Percentiles rank a stretch among this genome's conserved stretches.
phyloP scores from a whole-genome alignment of 2,113 vertebrate species.

The Calypte anna region DNA sequence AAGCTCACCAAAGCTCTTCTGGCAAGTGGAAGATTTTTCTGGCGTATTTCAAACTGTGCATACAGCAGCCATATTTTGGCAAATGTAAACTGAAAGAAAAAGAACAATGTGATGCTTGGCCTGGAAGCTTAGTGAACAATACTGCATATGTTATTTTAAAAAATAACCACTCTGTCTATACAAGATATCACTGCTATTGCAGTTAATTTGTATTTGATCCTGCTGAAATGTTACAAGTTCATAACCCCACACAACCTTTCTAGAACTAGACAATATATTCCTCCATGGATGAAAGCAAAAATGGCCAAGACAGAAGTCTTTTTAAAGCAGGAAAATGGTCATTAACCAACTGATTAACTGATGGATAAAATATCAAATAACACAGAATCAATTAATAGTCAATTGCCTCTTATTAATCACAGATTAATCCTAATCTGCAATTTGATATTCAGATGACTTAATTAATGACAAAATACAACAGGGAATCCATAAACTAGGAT shows the following conservation, averaged over 20 bases:
- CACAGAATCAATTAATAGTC: background rate
- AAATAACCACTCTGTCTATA: background rate
- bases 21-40: constrained; percentile 92
- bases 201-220: background rate
- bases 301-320: background rate
- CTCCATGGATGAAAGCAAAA: background rate
- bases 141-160: background rate
- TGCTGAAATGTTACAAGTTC: background rate
- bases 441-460: background rate
- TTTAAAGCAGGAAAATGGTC: background rate
- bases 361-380: background rate
- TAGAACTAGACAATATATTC: rapidly evolving
- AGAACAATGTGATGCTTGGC: background rate
- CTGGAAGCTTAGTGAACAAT: background rate
- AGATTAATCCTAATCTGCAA: background rate
- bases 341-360: background rate
- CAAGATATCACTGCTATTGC: background rate
- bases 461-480: background rate
- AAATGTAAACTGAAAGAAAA: constrained; percentile 90
- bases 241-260: background rate
- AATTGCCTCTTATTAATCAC: background rate
- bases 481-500: background rate
- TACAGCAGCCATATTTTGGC: constrained; percentile 97
- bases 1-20: constrained; percentile 89
- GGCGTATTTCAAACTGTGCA: constrained; percentile 94